Base-by-base conservation (phyloP, 2,113 vertebrate genomes). In the Hippocampus zosterae region DNA sequence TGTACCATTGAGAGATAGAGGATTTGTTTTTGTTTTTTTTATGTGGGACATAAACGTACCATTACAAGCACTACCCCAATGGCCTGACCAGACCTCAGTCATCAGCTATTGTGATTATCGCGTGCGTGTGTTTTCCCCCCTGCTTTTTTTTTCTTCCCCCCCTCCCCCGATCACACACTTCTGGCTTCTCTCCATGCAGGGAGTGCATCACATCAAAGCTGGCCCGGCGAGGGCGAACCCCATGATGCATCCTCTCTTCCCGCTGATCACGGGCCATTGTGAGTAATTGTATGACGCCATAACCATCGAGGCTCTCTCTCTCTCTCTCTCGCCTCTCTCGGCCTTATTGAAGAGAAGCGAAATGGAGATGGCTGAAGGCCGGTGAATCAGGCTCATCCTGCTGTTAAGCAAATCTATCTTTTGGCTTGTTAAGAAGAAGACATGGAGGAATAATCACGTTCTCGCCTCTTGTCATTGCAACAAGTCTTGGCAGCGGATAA, bases 131-230 rank as follows among this genome's bases (percentile, higher is more conserved):
- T 41, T 61, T 18, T 62, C n/a, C 10, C 37, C 15, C 25, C 57
- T 33, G 27, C 13, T 16, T 29, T 27, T 25, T 57, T 21, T 37
- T 62, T 61, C 3, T 0, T 2, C 3, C 44, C 4, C 29, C 4
- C 29, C 29, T 5, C 33, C 8, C 12, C 15, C 13, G 42, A 27
- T 65, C 42, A 65, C 41, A 16, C 63, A 25, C 13, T 65, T 44
- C 15, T 15, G 18, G 27, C 8, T 29, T 60, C 57, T 60, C 27
- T 29, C 33, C 57, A 60, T 33, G 27, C 25, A 46, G n/a, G n/a
- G 41, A 44, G 10, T 25, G 42, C 63, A 41, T 55, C 73, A 85
- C 85, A 87, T 91, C 89, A 92, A 91, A 92, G 85, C 53, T 46
- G 33, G 13, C 82, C 76, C 70, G 69, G 70, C 65, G 78, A 71